These are phyloP conservation scores for Pipa parva DNA, from an alignment of 2,113 vertebrate genomes.

Conservation along the genomic window DNA sequence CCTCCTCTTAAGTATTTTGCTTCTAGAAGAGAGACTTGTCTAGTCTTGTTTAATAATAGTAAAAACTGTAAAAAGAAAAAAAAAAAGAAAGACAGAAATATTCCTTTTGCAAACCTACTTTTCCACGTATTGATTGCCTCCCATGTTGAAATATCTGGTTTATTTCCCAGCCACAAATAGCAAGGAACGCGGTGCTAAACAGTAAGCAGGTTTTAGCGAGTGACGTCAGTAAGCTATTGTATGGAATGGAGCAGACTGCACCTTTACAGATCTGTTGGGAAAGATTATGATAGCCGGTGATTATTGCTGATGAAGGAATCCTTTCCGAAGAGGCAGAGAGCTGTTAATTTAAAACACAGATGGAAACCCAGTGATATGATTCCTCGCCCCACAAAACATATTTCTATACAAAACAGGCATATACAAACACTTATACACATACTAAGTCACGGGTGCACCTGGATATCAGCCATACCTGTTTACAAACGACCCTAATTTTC, in stretches of 20 bases:
- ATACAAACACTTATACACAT: conserved; percentile 46
- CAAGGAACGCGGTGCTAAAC: too few relatives aligned
- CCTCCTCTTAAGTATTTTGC: too few relatives aligned
- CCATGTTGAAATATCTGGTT: too few relatives aligned
- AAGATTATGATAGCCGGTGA: not conserved
- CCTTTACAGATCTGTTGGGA: not conserved
- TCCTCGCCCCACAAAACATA: conserved; percentile 46
- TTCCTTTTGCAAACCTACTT: too few relatives aligned
- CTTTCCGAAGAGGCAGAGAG: not conserved
- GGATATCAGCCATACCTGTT: conserved; percentile 87
- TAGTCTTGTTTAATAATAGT: too few relatives aligned
- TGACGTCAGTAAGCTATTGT: not conserved
- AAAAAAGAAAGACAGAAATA: too few relatives aligned
- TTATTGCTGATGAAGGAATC: conserved; percentile 40
- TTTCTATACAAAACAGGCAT: not conserved
- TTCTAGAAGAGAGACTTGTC: too few relatives aligned
- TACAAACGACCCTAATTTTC: conserved; percentile 96
- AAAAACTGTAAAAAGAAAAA: too few relatives aligned
- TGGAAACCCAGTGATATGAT: conserved; percentile 47
- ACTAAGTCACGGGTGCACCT: conserved; percentile 85
- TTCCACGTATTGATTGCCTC: too few relatives aligned
- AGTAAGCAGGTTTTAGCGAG: not conserved
- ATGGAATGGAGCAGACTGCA: not conserved
- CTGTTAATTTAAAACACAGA: conserved; percentile 46
- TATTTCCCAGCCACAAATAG: too few relatives aligned